These are phyloP conservation scores for Bombus breviceps DNA, from an alignment of 1,140 invertebrate species.

Conservation along the genomic window DNA sequence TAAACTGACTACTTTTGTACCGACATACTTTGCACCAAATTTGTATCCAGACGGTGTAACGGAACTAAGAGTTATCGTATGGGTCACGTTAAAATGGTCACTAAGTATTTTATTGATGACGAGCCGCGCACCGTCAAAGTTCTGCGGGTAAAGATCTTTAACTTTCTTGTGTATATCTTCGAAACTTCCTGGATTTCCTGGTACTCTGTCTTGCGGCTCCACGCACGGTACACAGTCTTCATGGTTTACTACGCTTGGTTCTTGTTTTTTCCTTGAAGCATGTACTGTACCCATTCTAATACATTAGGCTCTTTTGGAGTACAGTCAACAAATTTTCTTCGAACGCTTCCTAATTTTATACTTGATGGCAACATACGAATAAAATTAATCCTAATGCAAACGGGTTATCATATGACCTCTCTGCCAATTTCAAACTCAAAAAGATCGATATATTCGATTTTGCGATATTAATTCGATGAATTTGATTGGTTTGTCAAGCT, in stretches of 20 bases:
- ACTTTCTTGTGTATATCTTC: slow-evolving; percentile 78
- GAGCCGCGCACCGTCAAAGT: slow-evolving; percentile 91
- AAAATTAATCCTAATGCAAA: background rate
- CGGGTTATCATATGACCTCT: background rate
- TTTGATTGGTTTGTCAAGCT: background rate
- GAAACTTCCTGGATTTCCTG: slow-evolving; percentile 79
- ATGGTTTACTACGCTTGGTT: background rate
- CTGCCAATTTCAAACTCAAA: slow-evolving; percentile 23
- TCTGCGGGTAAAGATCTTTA: slow-evolving; percentile 87
- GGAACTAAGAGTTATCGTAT: slow-evolving; percentile 86
- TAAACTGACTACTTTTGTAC: slow-evolving; percentile 83
- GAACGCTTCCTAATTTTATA: slow-evolving; percentile 8
- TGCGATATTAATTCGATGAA: background rate
- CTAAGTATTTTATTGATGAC: slow-evolving; percentile 89
- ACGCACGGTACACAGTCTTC: slow-evolving; percentile 48
- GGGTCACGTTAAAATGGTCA: slow-evolving; percentile 90
- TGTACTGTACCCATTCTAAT: slow-evolving; percentile 56
- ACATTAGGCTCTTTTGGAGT: background rate
- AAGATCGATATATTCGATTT: background rate
- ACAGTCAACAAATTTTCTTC: background rate
- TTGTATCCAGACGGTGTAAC: slow-evolving; percentile 88
- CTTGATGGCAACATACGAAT: background rate
- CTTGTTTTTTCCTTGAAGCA: slow-evolving; percentile 42
- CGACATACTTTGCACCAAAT: slow-evolving; percentile 92
- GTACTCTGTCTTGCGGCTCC: slow-evolving; percentile 52